These are phyloP conservation scores for Lasioglossum albipes DNA, from an alignment of 1,140 invertebrate species.

Conservation along the genomic window DNA sequence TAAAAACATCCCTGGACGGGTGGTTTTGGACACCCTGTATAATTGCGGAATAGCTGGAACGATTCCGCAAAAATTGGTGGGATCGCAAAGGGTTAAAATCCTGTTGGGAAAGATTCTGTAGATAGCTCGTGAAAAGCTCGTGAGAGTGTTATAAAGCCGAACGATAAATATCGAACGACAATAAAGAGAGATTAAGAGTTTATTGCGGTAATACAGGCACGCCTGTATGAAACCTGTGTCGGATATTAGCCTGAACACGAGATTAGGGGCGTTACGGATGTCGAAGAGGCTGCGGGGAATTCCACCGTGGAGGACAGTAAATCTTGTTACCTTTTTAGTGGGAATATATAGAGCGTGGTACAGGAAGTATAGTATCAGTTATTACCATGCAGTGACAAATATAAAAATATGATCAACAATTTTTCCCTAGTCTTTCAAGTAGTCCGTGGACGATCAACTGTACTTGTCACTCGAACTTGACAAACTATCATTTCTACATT, in stretches of 20 bases:
- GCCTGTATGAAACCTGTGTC: background rate
- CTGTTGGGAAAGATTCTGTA: background rate
- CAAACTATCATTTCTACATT: background rate
- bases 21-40: too few relatives aligned
- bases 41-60: too few relatives aligned
- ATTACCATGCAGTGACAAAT: background rate
- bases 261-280: background rate
- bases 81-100: too few relatives aligned
- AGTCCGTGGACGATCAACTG: background rate
- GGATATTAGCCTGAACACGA: background rate
- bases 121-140: background rate
- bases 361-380: background rate
- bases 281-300: background rate
- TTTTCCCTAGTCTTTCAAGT: background rate
- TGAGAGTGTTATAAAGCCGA: background rate
- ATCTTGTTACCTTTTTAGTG: background rate
- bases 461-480: background rate
- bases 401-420: background rate
- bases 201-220: background rate
- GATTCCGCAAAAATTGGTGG: too few relatives aligned
- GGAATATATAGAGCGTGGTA: background rate
- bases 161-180: background rate
- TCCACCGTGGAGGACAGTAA: background rate
- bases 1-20: too few relatives aligned
- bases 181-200: conserved; percentile 3